A percentile compares a stretch with the other conserved stretches of the same genome.
These are phyloP conservation scores for Deroplatys truncata DNA, from an alignment of 2,888 invertebrate genomes.

Conservation along the genomic window DNA sequence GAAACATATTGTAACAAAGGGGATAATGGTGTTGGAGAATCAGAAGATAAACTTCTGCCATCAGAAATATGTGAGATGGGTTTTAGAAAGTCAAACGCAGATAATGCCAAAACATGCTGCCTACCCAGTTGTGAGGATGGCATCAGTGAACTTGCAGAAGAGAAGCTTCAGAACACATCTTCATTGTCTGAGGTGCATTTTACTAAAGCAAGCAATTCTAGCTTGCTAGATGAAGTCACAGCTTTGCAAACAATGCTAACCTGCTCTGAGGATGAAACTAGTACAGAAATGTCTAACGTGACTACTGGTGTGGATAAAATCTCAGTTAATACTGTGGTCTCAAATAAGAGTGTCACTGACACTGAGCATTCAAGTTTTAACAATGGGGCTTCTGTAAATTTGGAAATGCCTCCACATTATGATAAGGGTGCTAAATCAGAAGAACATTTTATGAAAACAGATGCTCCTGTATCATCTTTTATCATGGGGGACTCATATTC, in stretches of 20 bases:
- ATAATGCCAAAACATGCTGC: background rate
- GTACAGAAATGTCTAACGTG: too few relatives aligned
- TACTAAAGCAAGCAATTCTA: background rate
- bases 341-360: too few relatives aligned
- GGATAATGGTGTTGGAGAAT: background rate
- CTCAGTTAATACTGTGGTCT: too few relatives aligned
- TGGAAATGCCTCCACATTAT: too few relatives aligned
- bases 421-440: too few relatives aligned
- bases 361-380: background rate
- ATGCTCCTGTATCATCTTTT: too few relatives aligned
- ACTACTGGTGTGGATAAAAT: too few relatives aligned
- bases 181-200: background rate
- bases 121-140: too few relatives aligned
- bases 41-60: background rate
- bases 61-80: too few relatives aligned
- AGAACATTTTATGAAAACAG: too few relatives aligned
- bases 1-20: too few relatives aligned
- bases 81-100: background rate
- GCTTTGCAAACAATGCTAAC: background rate
- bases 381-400: background rate
- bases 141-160: too few relatives aligned
- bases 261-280: background rate
- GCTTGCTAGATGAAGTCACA: background rate
- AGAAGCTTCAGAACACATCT: background rate
- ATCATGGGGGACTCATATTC: background rate